These are phyloP conservation scores for Dromococcyx pavoninus DNA, from an alignment of 2,797 vertebrate genomes.

Conservation along the genomic window DNA sequence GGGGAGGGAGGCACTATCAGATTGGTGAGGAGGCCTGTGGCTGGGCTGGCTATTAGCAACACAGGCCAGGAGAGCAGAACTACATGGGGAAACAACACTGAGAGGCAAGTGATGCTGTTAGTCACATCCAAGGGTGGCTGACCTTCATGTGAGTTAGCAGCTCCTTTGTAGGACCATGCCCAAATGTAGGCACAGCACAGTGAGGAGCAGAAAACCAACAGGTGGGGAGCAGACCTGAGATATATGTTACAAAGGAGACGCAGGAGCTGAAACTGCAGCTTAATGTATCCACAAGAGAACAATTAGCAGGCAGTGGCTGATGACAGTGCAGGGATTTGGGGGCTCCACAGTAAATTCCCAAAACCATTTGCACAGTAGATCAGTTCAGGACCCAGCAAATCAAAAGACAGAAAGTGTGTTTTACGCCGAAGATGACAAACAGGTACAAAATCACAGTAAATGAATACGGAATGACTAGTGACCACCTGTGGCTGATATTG, in stretches of 20 bases:
- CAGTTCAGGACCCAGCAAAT: background rate
- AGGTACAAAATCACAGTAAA: slow-evolving; percentile 7
- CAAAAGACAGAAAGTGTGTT: background rate
- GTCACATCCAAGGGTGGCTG: background rate
- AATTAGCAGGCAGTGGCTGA: background rate
- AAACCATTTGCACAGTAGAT: slow-evolving; percentile 5
- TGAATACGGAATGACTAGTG: background rate
- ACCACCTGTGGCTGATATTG: background rate
- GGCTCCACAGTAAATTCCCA: slow-evolving; percentile 3
- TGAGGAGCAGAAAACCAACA: background rate
- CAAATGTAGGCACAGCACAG: background rate
- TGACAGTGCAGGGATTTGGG: background rate
- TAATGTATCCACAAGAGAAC: background rate
- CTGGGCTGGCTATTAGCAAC: background rate
- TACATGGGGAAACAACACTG: background rate
- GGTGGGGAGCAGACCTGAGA: background rate
- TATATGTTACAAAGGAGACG: background rate
- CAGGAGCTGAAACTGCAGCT: background rate
- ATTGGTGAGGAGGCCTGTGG: background rate
- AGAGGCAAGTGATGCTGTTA: background rate
- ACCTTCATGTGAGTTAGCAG: background rate
- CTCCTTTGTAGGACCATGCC: background rate
- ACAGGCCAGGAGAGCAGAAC: background rate
- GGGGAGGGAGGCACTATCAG: background rate
- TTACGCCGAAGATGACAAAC: background rate